A percentile compares a stretch with the other conserved stretches of the same genome.
phyloP scores from a whole-genome alignment of 2,113 vertebrate species.

The Arvicanthis niloticus region DNA sequence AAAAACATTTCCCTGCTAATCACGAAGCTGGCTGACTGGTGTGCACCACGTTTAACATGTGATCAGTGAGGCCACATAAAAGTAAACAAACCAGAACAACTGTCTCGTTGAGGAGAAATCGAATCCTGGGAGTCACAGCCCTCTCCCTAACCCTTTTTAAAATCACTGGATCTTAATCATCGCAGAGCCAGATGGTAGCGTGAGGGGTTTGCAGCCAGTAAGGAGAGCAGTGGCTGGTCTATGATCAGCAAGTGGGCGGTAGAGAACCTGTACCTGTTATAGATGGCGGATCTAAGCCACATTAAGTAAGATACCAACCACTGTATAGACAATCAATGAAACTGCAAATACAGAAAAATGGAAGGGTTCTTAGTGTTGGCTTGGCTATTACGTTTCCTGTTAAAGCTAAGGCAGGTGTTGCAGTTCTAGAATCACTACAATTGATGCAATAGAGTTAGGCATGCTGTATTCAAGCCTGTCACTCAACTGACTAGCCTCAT shows the following conservation, averaged over 20 bases:
- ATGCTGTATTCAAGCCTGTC: neutral
- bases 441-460: neutral
- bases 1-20: conserved; percentile 39
- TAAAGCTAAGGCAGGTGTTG: neutral
- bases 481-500: neutral
- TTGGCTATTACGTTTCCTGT: neutral
- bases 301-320: neutral
- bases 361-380: neutral
- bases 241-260: neutral
- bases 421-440: neutral
- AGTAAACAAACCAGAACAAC: conserved; percentile 60
- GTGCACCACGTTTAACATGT: neutral
- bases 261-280: neutral
- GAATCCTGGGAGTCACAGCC: neutral
- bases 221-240: neutral
- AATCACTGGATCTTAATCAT: neutral
- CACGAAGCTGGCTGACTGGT: neutral
- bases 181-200: neutral
- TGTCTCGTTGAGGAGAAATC: conserved; percentile 16
- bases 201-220: neutral
- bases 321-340: neutral
- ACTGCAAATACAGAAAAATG: neutral
- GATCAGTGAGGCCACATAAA: conserved; percentile 36
- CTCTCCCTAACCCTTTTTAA: neutral
- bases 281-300: neutral